phyloP scores from a whole-genome alignment of 2,113 vertebrate species.

The Urocolius indicus region DNA sequence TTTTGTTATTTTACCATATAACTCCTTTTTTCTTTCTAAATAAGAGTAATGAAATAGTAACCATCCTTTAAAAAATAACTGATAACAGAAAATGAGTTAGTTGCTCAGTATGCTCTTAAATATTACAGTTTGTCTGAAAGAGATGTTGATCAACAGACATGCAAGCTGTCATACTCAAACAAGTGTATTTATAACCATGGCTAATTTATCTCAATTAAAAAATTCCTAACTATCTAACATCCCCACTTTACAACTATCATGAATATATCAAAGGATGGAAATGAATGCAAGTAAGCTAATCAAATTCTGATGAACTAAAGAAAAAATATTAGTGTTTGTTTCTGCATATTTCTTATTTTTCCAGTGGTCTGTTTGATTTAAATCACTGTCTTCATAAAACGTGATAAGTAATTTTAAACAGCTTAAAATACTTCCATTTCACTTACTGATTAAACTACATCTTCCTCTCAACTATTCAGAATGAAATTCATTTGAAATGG shows the following conservation, averaged over 20 bases:
- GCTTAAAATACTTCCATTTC: slow-evolving; percentile 39
- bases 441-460: slow-evolving; percentile 51
- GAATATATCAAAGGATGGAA: background rate
- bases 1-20: background rate
- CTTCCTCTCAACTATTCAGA: slow-evolving; percentile 53
- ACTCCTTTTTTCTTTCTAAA: background rate
- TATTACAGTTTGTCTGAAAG: background rate
- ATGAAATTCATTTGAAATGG: slow-evolving; percentile 48
- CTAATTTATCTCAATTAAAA: background rate
- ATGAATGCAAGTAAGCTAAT: background rate
- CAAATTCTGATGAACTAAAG: background rate
- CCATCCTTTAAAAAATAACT: background rate
- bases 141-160: background rate
- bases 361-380: background rate
- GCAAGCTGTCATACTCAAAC: background rate
- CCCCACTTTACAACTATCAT: background rate
- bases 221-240: background rate
- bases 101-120: background rate
- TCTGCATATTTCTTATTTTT: slow-evolving; percentile 15
- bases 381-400: slow-evolving; percentile 1
- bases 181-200: background rate
- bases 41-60: background rate
- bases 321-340: background rate
- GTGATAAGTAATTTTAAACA: slow-evolving; percentile 30
- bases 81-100: background rate